Conservation (phyloP, 2,888 invertebrate species). For the Eupithecia centaureata region DNA sequence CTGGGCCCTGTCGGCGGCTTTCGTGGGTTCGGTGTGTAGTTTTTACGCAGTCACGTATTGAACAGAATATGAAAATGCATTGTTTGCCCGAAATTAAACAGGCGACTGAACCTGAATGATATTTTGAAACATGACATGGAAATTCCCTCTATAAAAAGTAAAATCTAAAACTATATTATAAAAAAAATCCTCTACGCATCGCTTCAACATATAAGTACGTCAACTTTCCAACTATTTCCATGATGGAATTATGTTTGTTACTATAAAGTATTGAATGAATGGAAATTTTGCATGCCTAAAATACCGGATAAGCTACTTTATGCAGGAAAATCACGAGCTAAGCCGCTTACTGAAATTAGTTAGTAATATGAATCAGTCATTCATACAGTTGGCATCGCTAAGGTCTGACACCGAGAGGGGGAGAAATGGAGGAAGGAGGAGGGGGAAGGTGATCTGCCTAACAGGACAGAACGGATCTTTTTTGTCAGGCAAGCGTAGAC, state of each 20-base stretch:
- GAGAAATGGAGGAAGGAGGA: background rate
- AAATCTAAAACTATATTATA: background rate
- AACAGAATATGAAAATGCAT: background rate
- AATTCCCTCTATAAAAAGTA: background rate
- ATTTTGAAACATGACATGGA: background rate
- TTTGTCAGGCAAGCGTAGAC: constrained; percentile 12
- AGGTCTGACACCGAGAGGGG: background rate
- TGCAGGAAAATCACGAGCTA: background rate
- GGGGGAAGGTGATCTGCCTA: constrained; percentile 7
- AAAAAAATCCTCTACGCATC: background rate
- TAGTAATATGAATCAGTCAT: background rate
- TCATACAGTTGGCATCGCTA: constrained; percentile 4
- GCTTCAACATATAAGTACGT: background rate
- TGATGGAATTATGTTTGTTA: background rate
- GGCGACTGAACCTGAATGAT: background rate
- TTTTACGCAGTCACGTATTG: background rate
- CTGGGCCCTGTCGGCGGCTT: background rate
- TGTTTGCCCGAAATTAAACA: background rate
- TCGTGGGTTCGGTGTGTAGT: background rate
- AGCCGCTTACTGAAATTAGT: background rate
- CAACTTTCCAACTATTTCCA: background rate
- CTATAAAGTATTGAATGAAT: background rate
- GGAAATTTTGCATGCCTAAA: background rate
- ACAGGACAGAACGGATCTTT: constrained; percentile 14
- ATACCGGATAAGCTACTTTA: background rate